These are phyloP conservation scores for Paralvinella palmiformis DNA, from an alignment of 1,140 invertebrate species.

Conservation along the genomic window DNA sequence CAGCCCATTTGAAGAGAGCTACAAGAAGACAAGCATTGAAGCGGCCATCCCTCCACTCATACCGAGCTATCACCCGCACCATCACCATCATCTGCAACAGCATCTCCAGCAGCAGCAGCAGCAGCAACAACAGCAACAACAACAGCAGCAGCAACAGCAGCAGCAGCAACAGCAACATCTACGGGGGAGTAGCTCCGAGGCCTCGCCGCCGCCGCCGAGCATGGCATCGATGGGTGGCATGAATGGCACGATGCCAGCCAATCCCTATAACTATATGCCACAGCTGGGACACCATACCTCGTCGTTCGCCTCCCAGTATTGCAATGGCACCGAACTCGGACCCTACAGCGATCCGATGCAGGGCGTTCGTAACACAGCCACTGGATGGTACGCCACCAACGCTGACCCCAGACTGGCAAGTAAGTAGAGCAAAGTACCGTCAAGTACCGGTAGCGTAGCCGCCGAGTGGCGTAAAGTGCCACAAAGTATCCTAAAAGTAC, in stretches of 20 bases:
- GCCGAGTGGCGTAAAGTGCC: too few species aligned
- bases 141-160: slow-evolving; percentile 50
- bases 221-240: slow-evolving; percentile 14
- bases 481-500: too few species aligned
- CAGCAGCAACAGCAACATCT: not conserved
- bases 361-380: not conserved
- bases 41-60: not conserved
- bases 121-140: not conserved
- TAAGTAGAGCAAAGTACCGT: too few species aligned
- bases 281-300: slow-evolving; percentile 3
- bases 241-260: not conserved
- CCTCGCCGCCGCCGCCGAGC: slow-evolving; percentile 2
- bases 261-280: slow-evolving; percentile 4
- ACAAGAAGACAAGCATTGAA: slow-evolving; percentile 9
- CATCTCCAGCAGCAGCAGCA: not conserved
- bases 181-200: not conserved
- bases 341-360: slow-evolving; percentile 3
- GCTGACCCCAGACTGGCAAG: slow-evolving; percentile 9
- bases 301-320: slow-evolving; percentile 8
- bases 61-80: not conserved
- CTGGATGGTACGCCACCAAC: slow-evolving; percentile 7
- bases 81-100: not conserved
- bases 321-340: slow-evolving; percentile 5
- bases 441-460: too few species aligned
- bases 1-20: slow-evolving; percentile 6